Base-by-base conservation (phyloP, 2,888 invertebrate species). In the Tinea trinotella region DNA sequence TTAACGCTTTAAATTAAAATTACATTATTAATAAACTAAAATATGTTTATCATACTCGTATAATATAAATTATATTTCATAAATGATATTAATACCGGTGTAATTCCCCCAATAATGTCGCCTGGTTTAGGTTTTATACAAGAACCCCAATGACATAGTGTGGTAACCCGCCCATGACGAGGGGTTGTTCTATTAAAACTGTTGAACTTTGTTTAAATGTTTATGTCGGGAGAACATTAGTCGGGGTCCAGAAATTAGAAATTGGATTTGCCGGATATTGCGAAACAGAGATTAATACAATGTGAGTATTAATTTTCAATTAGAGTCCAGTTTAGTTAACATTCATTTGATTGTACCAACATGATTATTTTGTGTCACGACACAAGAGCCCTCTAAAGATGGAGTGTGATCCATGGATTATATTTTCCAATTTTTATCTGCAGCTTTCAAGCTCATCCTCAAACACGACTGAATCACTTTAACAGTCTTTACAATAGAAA, bases 141-240 rank as follows among this genome's bases (percentile, higher is more conserved):
- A n/a, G 61, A 30, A 61, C 64, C 64, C 62, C 60, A 59, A 64
- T 64, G 64, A 62, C 59, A 62, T 57, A 59, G 61, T 46, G 58
- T 58, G 56, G 59, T 60, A 56, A 61, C 62, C 65, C 64, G 59
- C 60, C 66, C 68, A 63, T 70, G 74, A 71, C 70, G 68, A 74
- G 73, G 59, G 72, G 70, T 67, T 66, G 74, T 80, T 74, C 74
- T 79, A 79, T 82, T 82, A 78, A 79, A 79, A 80, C 75, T 70
- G 72, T 70, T 71, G 64, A 75, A 80, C 75, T 80, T 79, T 73
- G 75, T 75, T 77, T 74, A 76, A 77, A 78, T 79, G 74, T 78
- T 76, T 74, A 40, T 40, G 40, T 40, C 40, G 40, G 13, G 15
- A 40, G 40, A 40, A 15, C 40, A 40, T 40, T 40, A 40, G 15